Base-by-base conservation (phyloP, 2,888 invertebrate species). In the Torymus aiolomorphi region DNA sequence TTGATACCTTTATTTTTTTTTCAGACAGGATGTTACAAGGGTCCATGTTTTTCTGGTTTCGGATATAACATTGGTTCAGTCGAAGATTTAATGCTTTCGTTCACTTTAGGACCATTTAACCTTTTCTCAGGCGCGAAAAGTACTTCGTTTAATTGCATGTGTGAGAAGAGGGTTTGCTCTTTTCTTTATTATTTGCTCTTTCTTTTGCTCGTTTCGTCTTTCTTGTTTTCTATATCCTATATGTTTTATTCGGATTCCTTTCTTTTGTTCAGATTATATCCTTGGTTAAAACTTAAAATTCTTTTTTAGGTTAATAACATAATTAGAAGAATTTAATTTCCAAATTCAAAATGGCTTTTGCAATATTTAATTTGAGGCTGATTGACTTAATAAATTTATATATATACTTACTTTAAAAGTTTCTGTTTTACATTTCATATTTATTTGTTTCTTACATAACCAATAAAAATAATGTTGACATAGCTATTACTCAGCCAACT, bases 121-220 rank as follows among this genome's bases (percentile, higher is more conserved):
- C 76, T 69, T 75, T 61, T 69, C 66, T 69, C 76, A 13, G 18
- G 67, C 42, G 76, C 59, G 69, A 76, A 69, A 75, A 56, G 69
- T 69, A 24, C 67, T 69, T 76, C 51, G 61, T 67, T 76, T 76
- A 76, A 76, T 76, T 76, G 76, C 76, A 69, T 20, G 76, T 76
- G 54, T 49, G 61, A 31, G 31, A 51, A 66, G 56, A 59, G 66
- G 49, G 57, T 57, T 74, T 74, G 24, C n/a, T 74, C 69, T 42
- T 76, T 76, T 69, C 52, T 69, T 76, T 70, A 69, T 62, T 76
- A 67, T 42, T 59, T 51, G 31, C 24, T 62, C 31, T 16, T 57
- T 51, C 20, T 66, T 66, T 31, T 24, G 4, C 5, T 8, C 3
- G 14, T 54, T 52, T 1, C 2, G 24, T 52, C 31, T 61, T 62